phyloP scores from a whole-genome alignment of 1,140 invertebrate species.

The Eumaeus atala region DNA sequence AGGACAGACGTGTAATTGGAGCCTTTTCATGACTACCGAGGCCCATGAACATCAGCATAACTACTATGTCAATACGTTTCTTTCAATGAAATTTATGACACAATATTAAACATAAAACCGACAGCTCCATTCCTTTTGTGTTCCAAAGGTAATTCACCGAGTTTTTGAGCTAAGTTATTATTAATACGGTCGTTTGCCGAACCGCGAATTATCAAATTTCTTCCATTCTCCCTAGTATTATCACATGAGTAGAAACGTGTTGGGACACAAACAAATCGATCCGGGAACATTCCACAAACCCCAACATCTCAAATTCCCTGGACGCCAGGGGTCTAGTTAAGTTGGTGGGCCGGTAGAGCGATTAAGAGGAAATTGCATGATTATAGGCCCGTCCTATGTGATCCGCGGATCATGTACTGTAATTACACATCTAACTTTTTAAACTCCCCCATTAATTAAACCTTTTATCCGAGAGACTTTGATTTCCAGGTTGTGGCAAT shows the following conservation, averaged over 20 bases:
- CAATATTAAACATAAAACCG: not conserved
- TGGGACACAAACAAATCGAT: conserved; percentile 32
- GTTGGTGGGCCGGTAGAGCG: conserved; percentile 40
- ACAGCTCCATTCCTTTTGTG: conserved; percentile 33
- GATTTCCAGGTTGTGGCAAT: conserved; percentile 11
- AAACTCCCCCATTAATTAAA: conserved; percentile 43
- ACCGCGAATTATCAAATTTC: conserved; percentile 72
- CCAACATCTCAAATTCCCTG: conserved; percentile 12
- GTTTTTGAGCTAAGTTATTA: conserved; percentile 59
- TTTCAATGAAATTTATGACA: not conserved
- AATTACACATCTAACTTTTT: conserved; percentile 57
- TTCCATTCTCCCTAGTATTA: conserved; percentile 63
- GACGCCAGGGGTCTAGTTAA: conserved; percentile 30
- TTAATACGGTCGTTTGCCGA: conserved; percentile 66
- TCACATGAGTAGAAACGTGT: conserved; percentile 70
- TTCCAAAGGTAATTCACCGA: conserved; percentile 44
- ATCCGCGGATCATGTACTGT: conserved; percentile 51
- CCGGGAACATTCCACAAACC: conserved; percentile 18
- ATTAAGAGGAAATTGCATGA: conserved; percentile 67
- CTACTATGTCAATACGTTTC: no score
- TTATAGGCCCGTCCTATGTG: conserved; percentile 47
- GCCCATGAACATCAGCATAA: no score
- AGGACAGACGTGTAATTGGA: no score
- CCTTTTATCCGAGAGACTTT: conserved; percentile 18
- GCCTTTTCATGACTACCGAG: no score